Evolutionary conservation across 2,797 vertebrate species (phyloP).

Genomic region (Passerculus sandwichensis): DNA sequence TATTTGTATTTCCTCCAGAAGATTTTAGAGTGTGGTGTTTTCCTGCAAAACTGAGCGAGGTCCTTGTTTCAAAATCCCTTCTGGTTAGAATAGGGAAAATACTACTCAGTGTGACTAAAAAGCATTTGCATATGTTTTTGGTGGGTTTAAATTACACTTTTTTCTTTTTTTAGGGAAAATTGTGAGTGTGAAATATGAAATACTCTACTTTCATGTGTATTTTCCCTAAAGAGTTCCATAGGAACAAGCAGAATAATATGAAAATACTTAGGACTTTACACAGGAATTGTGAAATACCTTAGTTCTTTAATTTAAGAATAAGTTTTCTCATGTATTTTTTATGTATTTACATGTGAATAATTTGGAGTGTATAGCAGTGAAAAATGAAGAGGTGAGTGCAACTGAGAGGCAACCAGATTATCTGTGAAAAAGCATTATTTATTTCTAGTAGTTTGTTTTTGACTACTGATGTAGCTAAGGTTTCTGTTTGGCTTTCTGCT

Average conservation of each 20-base stretch:
- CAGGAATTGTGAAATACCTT: not conserved
- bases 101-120: not conserved
- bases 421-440: not conserved
- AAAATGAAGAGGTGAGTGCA: not conserved
- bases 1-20: not conserved
- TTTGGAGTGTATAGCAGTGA: not conserved
- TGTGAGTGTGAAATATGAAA: not conserved
- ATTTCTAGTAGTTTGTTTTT: not conserved
- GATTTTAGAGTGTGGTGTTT: not conserved
- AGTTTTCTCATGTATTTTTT: not conserved
- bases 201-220: not conserved
- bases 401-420: not conserved
- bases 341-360: not conserved
- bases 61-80: not conserved
- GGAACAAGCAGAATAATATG: not conserved
- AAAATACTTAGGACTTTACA: not conserved
- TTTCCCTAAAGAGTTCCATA: not conserved
- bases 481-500: not conserved
- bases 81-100: not conserved
- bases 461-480: not conserved
- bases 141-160: not conserved
- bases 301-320: not conserved
- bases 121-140: not conserved
- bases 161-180: not conserved
- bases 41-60: not conserved